Conservation (phyloP, 2,113 vertebrate species). For the Scophthalmus maximus region DNA sequence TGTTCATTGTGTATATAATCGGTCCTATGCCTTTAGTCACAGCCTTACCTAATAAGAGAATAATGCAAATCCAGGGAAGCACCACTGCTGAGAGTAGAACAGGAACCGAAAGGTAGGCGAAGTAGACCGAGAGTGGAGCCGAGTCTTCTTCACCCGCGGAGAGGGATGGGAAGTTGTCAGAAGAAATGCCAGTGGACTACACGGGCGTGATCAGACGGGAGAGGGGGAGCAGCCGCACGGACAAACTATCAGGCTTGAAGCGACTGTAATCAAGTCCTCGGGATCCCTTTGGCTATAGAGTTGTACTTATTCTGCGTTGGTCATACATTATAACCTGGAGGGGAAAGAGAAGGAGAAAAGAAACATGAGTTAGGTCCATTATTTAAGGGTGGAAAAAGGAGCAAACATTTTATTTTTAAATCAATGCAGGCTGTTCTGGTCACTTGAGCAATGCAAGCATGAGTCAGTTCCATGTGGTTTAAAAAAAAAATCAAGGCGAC, state of each 20-base stretch:
- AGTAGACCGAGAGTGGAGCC: constrained; percentile 66
- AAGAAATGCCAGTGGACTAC: constrained; percentile 81
- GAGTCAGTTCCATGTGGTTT: constrained; percentile 47
- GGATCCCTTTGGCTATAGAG: constrained; percentile 95
- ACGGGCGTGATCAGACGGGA: constrained; percentile 69
- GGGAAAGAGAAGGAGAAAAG: not conserved
- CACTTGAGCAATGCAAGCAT: not conserved
- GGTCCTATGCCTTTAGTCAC: constrained; percentile 61
- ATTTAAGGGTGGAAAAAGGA: not conserved
- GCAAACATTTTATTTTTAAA: constrained; percentile 9
- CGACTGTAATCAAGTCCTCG: constrained; percentile 95
- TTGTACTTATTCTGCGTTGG: constrained; percentile 94
- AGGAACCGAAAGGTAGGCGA: constrained; percentile 70
- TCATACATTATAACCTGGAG: constrained; percentile 93
- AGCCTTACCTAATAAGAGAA: constrained; percentile 85
- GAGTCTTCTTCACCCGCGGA: constrained; percentile 74
- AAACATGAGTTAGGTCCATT: not conserved
- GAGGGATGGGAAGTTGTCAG: constrained; percentile 69
- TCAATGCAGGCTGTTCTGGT: constrained; percentile 18
- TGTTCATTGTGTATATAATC: constrained; percentile 53
- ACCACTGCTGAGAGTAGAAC: constrained; percentile 57
- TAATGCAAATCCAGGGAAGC: constrained; percentile 70
- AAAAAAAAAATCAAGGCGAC: constrained; percentile 10
- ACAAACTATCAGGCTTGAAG: constrained; percentile 97
- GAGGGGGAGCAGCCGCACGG: constrained; percentile 81